These are phyloP conservation scores for Himalopsyche tibetana DNA, from an alignment of 2,888 invertebrate genomes.

Conservation along the genomic window DNA sequence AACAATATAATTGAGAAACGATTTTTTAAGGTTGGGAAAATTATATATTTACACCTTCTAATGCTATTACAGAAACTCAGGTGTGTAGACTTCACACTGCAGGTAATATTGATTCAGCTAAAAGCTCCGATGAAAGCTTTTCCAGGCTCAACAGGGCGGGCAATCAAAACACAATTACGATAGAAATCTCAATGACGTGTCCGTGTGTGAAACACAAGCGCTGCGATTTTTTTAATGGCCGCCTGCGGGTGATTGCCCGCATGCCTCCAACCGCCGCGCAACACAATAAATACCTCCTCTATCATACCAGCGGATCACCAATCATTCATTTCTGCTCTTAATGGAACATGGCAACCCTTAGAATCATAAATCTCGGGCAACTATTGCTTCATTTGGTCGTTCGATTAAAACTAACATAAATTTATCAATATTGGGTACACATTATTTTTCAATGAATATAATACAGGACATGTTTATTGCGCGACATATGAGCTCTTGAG, in stretches of 20 bases:
- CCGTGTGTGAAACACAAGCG: constrained; percentile 42
- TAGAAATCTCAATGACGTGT: constrained; percentile 46
- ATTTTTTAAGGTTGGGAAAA: too few species aligned
- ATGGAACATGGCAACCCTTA: constrained; percentile 11
- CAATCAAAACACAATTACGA: constrained; percentile 52
- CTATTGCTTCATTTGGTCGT: not conserved
- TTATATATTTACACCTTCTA: not conserved
- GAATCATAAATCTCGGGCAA: not conserved
- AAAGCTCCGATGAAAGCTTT: constrained; percentile 13
- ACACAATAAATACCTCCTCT: constrained; percentile 26
- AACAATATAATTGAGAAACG: too few species aligned
- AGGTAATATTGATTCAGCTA: constrained; percentile 30
- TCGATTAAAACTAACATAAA: not conserved
- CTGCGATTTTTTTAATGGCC: constrained; percentile 25
- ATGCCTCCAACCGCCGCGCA: not conserved
- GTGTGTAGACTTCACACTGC: not conserved
- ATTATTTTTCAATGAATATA: too few species aligned
- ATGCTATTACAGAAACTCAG: not conserved
- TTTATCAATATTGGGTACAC: not conserved
- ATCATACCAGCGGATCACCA: not conserved
- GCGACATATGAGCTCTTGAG: too few species aligned
- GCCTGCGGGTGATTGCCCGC: constrained; percentile 44
- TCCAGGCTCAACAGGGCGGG: constrained; percentile 33
- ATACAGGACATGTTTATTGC: too few species aligned
- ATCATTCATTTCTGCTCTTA: constrained; percentile 21